Conservation (phyloP, 2,797 vertebrate species). For the Siniperca obscura region DNA sequence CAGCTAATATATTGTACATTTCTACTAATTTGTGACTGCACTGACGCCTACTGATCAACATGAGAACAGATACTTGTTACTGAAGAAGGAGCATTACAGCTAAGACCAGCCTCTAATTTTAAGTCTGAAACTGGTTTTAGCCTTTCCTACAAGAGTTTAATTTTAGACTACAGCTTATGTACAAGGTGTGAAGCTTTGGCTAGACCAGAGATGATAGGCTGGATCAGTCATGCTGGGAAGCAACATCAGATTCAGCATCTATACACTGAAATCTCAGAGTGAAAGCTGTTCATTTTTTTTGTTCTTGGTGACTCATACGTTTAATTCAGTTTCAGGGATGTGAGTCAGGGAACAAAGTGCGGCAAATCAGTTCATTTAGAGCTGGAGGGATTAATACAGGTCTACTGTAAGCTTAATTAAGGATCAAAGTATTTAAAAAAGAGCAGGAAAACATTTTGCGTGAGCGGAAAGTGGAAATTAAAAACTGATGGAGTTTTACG, state of each 20-base stretch:
- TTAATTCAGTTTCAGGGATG: neutral
- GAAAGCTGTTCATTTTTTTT: conserved; percentile 3
- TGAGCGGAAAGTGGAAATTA: neutral
- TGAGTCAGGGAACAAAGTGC: conserved; percentile 2
- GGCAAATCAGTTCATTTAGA: neutral
- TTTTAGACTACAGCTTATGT: conserved; percentile 4
- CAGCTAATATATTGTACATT: neutral
- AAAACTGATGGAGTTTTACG: neutral
- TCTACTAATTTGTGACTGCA: conserved; percentile 15
- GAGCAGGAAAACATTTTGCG: neutral
- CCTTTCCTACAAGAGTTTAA: neutral
- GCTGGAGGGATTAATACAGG: neutral
- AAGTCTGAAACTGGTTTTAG: neutral
- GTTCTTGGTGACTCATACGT: neutral
- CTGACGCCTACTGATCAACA: neutral
- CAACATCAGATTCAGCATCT: neutral
- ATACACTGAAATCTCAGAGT: neutral
- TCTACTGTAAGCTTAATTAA: neutral
- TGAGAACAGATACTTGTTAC: neutral
- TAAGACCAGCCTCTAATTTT: neutral
- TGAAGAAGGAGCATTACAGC: neutral
- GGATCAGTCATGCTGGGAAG: conserved; percentile 10
- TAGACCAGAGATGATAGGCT: neutral
- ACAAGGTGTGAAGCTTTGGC: conserved; percentile 15
- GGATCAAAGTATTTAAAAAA: neutral